Base-by-base conservation (phyloP, 35 echinoderm and acorn worm species). In the Stichopus chloronotus region DNA sequence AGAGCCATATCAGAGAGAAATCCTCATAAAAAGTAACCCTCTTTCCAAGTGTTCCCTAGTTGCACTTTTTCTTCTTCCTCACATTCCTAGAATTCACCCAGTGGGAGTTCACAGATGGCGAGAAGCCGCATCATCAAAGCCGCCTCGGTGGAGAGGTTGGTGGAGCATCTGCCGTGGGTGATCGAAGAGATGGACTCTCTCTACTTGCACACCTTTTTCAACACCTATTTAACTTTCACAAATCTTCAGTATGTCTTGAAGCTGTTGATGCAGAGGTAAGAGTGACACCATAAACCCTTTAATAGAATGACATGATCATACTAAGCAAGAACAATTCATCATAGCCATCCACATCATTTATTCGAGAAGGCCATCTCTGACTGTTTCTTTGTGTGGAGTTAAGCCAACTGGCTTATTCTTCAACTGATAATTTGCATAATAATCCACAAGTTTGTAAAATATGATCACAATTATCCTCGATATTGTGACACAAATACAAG, bases 151-250 rank as follows among this genome's bases (percentile, higher is more conserved):
- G 92, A 96, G 80, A 91, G 83, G 22, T 92, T 99, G 3, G 94
- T 96, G 57, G 94, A 96, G 25, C 59, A 99, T 60, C 63, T 96
- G 9, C 95, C 95, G 0, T 57, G 76, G 7, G 97, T 94, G 11
- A 83, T 99, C 10, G 89, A 95, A 68, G 88, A 93, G 63, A 92
- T 96, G 93, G 95, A 99, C 88, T 99, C 97, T 0, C 87, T 92
- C 55, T 99, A 96, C 84, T 91, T 99, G 54, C 94, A 95, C 79
- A 92, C 96, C 53, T 99, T 99, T 84, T 96, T 99, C 85, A 92
- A 87, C 58, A 99, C 97, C 2, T 99, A 99, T 76, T 93, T 95
- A 65, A 96, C 97, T 5, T 99, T 96, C 83, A 96, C 95, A 6
- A 96, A 72, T 54, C 79, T 92, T 53, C 92, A 78, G 59, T 63